Evolutionary conservation across 2,888 invertebrate genomes (phyloP).

Genomic region (Spicauda simplicius): DNA sequence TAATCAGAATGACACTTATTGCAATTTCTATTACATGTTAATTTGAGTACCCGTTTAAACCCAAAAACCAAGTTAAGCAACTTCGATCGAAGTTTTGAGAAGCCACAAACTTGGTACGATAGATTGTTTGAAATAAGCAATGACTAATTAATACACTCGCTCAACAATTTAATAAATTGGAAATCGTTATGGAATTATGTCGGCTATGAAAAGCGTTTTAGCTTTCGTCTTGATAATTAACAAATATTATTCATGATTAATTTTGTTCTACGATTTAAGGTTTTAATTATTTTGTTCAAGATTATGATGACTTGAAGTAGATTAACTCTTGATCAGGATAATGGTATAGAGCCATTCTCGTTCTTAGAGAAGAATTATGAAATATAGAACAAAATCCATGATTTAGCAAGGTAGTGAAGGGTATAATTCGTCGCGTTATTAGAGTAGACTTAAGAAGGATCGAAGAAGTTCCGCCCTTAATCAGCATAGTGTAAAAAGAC

Average conservation of each 20-base stretch:
- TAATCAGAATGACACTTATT: not conserved
- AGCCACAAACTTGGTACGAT: not conserved
- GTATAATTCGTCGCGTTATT: too few species aligned
- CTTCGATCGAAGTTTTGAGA: not conserved
- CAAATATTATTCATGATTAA: not conserved
- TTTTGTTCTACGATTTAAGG: not conserved
- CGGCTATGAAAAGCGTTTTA: not conserved
- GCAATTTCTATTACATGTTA: not conserved
- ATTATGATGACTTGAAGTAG: too few species aligned
- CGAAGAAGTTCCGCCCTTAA: too few species aligned
- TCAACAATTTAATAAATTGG: not conserved
- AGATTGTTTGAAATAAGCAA: conserved; percentile 3
- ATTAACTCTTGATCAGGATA: too few species aligned
- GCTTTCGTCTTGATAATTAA: not conserved
- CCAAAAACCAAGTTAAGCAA: not conserved
- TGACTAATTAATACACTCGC: conserved; percentile 4
- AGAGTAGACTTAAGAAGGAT: too few species aligned
- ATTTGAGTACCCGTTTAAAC: not conserved
- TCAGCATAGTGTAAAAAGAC: too few species aligned
- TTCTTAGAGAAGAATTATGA: too few species aligned
- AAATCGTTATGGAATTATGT: not conserved
- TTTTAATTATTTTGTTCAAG: not conserved
- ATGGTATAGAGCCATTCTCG: too few species aligned
- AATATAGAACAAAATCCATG: too few species aligned
- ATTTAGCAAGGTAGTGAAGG: too few species aligned